Evolutionary conservation across 2,888 invertebrate genomes (phyloP), one percentile per base, ranked within the genome.

Genomic region (Synergus laeviventris): DNA sequence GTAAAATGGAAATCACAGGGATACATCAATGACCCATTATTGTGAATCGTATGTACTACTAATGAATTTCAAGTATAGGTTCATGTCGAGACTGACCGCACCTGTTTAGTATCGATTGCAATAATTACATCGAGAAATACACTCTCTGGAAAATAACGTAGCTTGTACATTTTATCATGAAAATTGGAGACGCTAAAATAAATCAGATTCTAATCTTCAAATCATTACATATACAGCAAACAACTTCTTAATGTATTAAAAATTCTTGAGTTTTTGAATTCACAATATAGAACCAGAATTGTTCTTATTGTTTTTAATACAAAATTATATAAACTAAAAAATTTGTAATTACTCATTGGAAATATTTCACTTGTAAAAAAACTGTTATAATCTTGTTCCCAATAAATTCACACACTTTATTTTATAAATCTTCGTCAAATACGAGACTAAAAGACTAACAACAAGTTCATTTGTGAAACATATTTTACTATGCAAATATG

Each of bases 101-200:
- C 70, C 70, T 70, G 70, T 49, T 70, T 49, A 70, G 49, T 70
- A 70, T 70, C 45, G 70, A 70, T 70, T 70, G 45, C 70, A 70
- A 42, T 70, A 49, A 70, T 70, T 45, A 49, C 49, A 70, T n/a
- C 45, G 21, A 31, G 21, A 70, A 70, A 2, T 56, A 21, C 5
- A 56, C 54, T n/a, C 49, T 8, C 49, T 49, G n/a, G 49, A 8
- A n/a, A 49, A 49, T 49, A 49, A 49, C 16, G 8, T 9, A 49
- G n/a, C 49, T 49, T 49, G 16, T 49, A n/a, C 49, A n/a, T 49
- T 8, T 49, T n/a, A 49, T 49, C 7, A 9, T n/a, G 49, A n/a
- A 7, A 14, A 2, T n/a, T 1, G n/a, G 9, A n/a, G n/a, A 8
- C 9, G 49, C n/a, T 8, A 9, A n/a, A n/a, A 49, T n/a, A 49